Conservation (phyloP, 2,797 vertebrate species). For the Alectoris magna region DNA sequence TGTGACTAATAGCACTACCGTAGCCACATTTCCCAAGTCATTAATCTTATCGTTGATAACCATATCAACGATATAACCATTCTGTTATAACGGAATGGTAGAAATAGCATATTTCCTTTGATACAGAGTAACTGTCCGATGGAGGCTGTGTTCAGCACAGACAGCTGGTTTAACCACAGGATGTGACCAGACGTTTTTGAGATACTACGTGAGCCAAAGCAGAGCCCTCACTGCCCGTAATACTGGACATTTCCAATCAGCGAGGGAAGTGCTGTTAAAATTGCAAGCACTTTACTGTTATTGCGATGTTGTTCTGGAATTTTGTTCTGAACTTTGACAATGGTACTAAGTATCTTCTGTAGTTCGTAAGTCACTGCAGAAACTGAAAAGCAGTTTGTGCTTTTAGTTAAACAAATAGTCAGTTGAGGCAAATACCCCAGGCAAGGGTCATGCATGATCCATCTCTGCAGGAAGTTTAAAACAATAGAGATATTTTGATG, state of each 20-base stretch:
- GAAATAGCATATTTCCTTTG: background rate
- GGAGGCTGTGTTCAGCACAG: background rate
- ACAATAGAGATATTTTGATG: background rate
- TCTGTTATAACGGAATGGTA: background rate
- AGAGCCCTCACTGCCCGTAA: background rate
- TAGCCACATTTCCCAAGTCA: background rate
- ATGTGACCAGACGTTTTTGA: background rate
- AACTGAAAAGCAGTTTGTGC: background rate
- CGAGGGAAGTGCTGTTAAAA: background rate
- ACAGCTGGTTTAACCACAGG: background rate
- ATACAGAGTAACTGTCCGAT: background rate
- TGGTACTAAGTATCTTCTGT: background rate
- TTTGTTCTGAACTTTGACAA: background rate
- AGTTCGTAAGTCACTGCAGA: background rate
- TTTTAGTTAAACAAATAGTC: background rate
- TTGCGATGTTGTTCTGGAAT: background rate
- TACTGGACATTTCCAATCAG: background rate
- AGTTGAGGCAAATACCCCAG: background rate
- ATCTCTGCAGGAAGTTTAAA: background rate
- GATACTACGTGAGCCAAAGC: background rate
- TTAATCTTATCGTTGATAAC: background rate
- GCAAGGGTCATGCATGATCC: background rate
- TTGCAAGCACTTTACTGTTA: background rate
- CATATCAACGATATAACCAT: no score
- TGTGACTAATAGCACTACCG: background rate